phyloP scores from a whole-genome alignment of 2,797 vertebrate species.

The Enteromius viviparus region DNA sequence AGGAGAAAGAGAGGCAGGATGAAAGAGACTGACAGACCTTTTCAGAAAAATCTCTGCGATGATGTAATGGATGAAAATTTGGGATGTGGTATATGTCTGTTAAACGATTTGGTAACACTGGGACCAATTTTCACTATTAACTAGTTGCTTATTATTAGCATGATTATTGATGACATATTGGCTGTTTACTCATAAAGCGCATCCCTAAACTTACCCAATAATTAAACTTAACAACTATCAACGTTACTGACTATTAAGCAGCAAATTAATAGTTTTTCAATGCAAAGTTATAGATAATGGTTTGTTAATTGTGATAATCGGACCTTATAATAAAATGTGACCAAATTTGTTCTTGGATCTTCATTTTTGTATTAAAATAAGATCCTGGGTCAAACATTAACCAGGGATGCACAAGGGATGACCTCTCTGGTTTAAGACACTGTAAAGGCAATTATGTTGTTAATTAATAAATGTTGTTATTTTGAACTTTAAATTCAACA shows the following conservation, averaged over 20 bases:
- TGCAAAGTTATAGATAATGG: not conserved
- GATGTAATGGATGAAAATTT: constrained; percentile 13
- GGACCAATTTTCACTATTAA: not conserved
- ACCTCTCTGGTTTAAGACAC: not conserved
- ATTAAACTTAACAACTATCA: not conserved
- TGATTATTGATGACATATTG: not conserved
- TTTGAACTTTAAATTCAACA: not conserved
- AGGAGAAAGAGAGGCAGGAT: constrained; percentile 26
- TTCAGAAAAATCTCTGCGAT: constrained; percentile 7
- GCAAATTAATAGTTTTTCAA: not conserved
- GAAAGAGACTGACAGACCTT: constrained; percentile 20
- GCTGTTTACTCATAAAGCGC: not conserved
- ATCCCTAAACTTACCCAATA: not conserved
- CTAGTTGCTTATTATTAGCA: not conserved
- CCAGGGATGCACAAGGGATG: not conserved
- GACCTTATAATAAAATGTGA: not conserved
- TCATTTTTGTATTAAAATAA: not conserved
- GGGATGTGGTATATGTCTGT: not conserved
- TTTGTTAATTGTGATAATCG: not conserved
- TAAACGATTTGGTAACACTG: not conserved
- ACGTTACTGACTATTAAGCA: not conserved
- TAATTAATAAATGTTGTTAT: not conserved
- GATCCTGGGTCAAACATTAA: not conserved
- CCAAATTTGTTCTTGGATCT: not conserved
- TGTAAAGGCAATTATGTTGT: not conserved